Percentiles rank a stretch among this genome's conserved stretches.
Evolutionary conservation across 1,140 invertebrate genomes (phyloP).

Genomic region (Lutraria rhynchaena): DNA sequence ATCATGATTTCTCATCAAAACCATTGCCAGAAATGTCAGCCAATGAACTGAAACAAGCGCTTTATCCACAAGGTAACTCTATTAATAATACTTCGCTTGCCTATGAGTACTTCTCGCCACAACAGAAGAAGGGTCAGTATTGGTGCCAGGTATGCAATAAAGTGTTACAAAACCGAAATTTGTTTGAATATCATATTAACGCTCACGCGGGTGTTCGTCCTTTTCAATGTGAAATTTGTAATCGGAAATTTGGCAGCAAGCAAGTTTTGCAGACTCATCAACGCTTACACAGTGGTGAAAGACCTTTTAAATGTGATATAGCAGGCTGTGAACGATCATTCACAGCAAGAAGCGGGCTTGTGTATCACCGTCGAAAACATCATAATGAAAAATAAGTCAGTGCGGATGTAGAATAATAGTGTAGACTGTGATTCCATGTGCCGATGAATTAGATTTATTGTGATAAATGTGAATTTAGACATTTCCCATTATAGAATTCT

Average conservation of each 20-base stretch:
- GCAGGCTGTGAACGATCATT: slow-evolving; percentile 44
- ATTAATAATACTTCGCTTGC: slow-evolving; percentile 26
- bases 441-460: too few relatives aligned
- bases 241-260: slow-evolving; percentile 48
- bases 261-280: slow-evolving; percentile 50
- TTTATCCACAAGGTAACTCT: slow-evolving; percentile 54
- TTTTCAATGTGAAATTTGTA: slow-evolving; percentile 44
- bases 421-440: too few relatives aligned
- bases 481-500: too few relatives aligned
- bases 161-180: slow-evolving; percentile 24
- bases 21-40: slow-evolving; percentile 38
- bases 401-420: too few relatives aligned
- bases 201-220: slow-evolving; percentile 38
- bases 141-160: slow-evolving; percentile 49
- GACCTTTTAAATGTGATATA: slow-evolving; percentile 39
- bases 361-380: slow-evolving; percentile 55
- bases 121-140: neutral
- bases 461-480: too few relatives aligned
- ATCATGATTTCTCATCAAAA: slow-evolving; percentile 46
- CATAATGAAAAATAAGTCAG: too few relatives aligned
- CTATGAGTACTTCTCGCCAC: slow-evolving; percentile 13
- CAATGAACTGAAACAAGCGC: slow-evolving; percentile 40
- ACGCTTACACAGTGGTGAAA: slow-evolving; percentile 34
- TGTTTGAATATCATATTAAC: slow-evolving; percentile 30
- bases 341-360: slow-evolving; percentile 45